A percentile compares a stretch with the other conserved stretches of the same genome.
Evolutionary conservation across 2,113 vertebrate genomes (phyloP).

Genomic region (Prolemur simus): DNA sequence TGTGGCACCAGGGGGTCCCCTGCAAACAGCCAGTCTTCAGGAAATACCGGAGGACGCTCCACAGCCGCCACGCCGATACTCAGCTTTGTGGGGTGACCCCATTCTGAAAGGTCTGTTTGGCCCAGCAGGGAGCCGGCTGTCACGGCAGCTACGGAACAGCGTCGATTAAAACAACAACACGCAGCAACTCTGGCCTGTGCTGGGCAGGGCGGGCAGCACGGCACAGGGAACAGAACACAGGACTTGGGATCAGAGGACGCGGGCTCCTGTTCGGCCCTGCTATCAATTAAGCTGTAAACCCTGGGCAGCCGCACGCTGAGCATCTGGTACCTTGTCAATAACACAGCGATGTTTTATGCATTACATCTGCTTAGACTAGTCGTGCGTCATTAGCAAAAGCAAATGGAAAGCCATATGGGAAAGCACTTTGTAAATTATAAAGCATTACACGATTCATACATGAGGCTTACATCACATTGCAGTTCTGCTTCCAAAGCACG

Average conservation of each 20-base stretch:
- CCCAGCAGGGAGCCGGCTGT: background rate
- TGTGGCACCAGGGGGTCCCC: background rate
- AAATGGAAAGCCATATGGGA: background rate
- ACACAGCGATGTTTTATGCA: background rate
- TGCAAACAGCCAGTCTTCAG: background rate
- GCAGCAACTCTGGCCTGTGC: rapidly evolving
- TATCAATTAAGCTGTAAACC: background rate
- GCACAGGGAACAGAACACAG: rapidly evolving
- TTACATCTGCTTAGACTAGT: background rate
- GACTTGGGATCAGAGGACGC: background rate
- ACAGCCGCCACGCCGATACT: too few relatives aligned
- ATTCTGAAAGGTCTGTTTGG: rapidly evolving
- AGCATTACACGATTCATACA: rapidly evolving
- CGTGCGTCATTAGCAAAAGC: background rate
- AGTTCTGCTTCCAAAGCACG: too few relatives aligned
- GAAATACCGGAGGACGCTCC: background rate
- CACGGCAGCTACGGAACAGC: rapidly evolving
- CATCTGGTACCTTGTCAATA: background rate
- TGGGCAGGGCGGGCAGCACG: rapidly evolving
- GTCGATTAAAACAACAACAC: rapidly evolving
- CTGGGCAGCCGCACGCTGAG: rapidly evolving
- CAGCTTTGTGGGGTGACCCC: background rate
- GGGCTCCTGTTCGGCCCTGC: rapidly evolving
- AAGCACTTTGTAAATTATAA: background rate
- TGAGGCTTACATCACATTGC: too few relatives aligned